Evolutionary conservation across 2,888 invertebrate species (phyloP).

Genomic region (Polyploca ridens): DNA sequence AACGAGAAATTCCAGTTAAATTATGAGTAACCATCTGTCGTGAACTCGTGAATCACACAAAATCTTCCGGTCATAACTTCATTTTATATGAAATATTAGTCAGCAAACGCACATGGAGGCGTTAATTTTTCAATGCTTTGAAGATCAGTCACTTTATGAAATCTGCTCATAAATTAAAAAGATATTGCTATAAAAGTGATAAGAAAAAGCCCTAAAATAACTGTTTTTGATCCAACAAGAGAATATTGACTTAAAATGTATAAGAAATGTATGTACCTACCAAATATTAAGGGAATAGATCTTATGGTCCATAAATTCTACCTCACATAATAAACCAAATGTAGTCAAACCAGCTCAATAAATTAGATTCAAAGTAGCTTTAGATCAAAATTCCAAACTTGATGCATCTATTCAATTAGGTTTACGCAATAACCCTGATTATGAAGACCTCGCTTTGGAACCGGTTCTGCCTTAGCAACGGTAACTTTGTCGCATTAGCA

Average conservation of each 20-base stretch:
- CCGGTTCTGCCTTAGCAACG: constrained; percentile 1
- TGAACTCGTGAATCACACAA: constrained; percentile 1
- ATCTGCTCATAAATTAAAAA: not conserved
- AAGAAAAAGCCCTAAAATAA: not conserved
- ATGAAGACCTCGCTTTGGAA: not conserved
- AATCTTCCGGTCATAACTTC: not conserved
- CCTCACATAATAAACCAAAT: no score
- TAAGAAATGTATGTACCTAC: no score
- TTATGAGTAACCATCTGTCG: not conserved
- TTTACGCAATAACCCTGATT: not conserved
- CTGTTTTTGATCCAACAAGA: no score
- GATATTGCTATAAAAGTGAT: not conserved
- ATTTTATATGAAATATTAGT: not conserved
- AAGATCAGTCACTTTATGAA: constrained; percentile 2
- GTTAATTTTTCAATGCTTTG: not conserved
- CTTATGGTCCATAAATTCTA: no score
- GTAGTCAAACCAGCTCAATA: no score
- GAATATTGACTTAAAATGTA: not conserved
- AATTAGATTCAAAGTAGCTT: no score
- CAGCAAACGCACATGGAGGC: not conserved
- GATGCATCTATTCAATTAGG: not conserved
- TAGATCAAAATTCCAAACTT: not conserved
- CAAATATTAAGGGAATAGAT: no score
- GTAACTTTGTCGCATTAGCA: not conserved
- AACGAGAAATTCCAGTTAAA: not conserved